A percentile compares a stretch with the other conserved stretches of the same genome.
phyloP scores from a whole-genome alignment of 1,140 invertebrate species.

The Cydia amplana region DNA sequence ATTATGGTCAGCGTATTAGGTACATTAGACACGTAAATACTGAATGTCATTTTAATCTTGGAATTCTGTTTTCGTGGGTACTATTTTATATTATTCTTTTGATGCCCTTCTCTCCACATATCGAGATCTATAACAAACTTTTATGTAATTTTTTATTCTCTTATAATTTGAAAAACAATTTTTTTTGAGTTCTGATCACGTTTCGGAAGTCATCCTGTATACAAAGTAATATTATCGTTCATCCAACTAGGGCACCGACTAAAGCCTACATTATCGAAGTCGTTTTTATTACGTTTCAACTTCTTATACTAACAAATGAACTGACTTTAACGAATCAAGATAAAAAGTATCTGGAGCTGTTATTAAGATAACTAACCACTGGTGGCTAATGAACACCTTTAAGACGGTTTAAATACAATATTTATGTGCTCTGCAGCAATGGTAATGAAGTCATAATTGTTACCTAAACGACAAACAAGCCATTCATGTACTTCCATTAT shows the following conservation, averaged over 20 bases:
- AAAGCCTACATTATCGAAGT: neutral
- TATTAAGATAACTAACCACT: constrained; percentile 24
- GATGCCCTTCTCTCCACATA: too few species aligned
- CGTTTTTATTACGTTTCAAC: neutral
- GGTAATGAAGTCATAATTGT: constrained; percentile 16
- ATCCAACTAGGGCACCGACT: neutral
- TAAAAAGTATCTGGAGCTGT: constrained; percentile 24
- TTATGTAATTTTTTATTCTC: too few species aligned
- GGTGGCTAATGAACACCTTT: constrained; percentile 25
- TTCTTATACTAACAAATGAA: constrained; percentile 12
- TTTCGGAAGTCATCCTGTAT: neutral
- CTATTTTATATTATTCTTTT: too few species aligned
- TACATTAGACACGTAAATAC: too few species aligned
- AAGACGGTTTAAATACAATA: constrained; percentile 11
- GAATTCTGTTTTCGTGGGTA: too few species aligned
- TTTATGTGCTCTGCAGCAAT: constrained; percentile 3
- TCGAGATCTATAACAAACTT: too few species aligned
- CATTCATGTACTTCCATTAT: neutral
- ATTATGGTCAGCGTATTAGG: too few species aligned
- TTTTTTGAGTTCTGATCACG: too few species aligned
- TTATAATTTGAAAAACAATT: too few species aligned
- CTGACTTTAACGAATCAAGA: constrained; percentile 10
- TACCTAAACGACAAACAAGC: constrained; percentile 14
- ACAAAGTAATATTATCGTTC: neutral
- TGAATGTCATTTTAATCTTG: too few species aligned